A percentile compares a stretch with the other conserved stretches of the same genome.
phyloP scores from a whole-genome alignment of 37 sponge, comb jelly and placozoan genomes.

The Chondrilla cf. caribensis region DNA sequence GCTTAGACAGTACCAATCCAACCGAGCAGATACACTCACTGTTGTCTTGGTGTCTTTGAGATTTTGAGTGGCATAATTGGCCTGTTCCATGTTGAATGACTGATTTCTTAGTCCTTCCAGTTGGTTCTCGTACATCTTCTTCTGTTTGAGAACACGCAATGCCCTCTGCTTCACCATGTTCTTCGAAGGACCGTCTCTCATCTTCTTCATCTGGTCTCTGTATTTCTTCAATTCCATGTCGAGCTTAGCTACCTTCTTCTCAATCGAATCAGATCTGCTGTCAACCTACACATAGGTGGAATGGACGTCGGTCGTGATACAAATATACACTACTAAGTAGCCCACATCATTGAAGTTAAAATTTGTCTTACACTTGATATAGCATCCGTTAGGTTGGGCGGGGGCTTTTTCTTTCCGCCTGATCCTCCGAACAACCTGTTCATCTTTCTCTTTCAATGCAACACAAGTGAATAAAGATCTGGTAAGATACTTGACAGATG shows the following conservation, averaged over 20 bases:
- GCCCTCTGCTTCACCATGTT: conserved; percentile 99
- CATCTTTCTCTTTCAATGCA: conserved; percentile 39
- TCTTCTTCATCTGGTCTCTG: conserved; percentile 97
- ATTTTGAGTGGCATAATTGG: conserved; percentile 96
- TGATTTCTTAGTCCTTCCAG: conserved; percentile 88
- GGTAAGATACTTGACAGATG: no score
- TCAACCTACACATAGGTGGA: conserved; percentile 65
- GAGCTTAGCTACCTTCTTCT: conserved; percentile 97
- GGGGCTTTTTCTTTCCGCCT: conserved; percentile 86
- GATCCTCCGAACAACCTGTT: conserved; percentile 90
- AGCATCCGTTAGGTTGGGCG: conserved; percentile 90
- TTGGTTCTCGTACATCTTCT: conserved; percentile 93
- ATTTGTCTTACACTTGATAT: conserved; percentile 76
- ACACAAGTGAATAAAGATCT: neutral
- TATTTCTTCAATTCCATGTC: conserved; percentile 95
- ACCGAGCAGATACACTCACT: conserved; percentile 26
- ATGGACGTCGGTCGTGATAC: no score
- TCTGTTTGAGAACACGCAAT: conserved; percentile 93
- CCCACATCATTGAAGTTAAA: no score
- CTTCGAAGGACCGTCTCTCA: conserved; percentile 97
- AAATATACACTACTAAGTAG: no score
- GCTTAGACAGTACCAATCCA: neutral
- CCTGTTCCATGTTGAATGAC: conserved; percentile 99
- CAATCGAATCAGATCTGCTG: conserved; percentile 90
- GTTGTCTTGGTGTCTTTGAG: conserved; percentile 97